Evolutionary conservation across 2,113 vertebrate genomes (phyloP).

Genomic region (Natator depressus): DNA sequence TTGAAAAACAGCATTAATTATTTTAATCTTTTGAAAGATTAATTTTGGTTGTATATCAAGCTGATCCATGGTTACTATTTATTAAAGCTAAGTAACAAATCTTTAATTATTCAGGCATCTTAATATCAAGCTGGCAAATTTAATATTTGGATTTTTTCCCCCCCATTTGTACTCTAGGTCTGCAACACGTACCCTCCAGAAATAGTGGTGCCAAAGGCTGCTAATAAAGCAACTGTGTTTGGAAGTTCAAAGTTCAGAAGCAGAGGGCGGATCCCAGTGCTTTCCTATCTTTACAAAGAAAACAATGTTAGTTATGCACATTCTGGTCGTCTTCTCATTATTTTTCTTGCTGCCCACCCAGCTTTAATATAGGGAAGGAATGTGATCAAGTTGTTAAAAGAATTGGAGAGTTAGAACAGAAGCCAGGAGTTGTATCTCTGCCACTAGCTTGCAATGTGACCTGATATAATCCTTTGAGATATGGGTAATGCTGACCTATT

Average conservation of each 20-base stretch:
- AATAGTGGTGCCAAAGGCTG: constrained; percentile 79
- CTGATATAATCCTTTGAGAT: not conserved
- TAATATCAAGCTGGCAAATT: not conserved
- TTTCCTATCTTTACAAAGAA: constrained; percentile 84
- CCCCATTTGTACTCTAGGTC: constrained; percentile 63
- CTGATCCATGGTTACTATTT: not conserved
- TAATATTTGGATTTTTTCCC: not conserved
- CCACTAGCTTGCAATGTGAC: not conserved
- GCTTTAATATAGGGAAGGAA: not conserved
- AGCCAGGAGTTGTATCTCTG: not conserved
- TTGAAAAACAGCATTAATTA: not conserved
- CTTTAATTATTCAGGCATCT: not conserved
- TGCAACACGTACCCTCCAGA: constrained; percentile 83
- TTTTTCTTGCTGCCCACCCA: not conserved
- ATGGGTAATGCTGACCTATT: not conserved
- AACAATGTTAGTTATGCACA: constrained; percentile 77
- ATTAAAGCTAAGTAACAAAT: not conserved
- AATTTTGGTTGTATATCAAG: rapidly evolving
- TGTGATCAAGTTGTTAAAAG: not conserved
- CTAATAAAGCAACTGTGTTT: constrained; percentile 74
- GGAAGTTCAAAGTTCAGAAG: constrained; percentile 87
- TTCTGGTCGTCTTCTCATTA: not conserved
- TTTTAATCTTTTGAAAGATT: not conserved
- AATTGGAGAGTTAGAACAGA: not conserved
- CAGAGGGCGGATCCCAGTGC: constrained; percentile 83